Percentiles rank a stretch among this genome's conserved stretches.
These are phyloP conservation scores for Ploceus nigricollis DNA, from an alignment of 2,113 vertebrate species.

Conservation along the genomic window DNA sequence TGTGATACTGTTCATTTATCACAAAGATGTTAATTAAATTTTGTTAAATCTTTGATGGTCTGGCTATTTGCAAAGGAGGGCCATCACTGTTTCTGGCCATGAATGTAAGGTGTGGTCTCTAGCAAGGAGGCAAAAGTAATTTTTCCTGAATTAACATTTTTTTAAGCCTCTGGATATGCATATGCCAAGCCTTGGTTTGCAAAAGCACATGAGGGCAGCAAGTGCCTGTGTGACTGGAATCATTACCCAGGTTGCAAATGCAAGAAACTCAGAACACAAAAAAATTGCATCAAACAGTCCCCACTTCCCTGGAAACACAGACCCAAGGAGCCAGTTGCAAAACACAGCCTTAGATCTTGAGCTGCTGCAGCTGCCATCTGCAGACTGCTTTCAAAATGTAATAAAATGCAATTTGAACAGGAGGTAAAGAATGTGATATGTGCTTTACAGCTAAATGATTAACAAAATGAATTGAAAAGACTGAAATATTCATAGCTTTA, in stretches of 20 bases:
- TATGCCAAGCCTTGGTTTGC: neutral
- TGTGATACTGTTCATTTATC: neutral
- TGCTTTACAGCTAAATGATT: slow-evolving; percentile 42
- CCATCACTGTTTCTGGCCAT: neutral
- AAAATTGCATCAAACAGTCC: neutral
- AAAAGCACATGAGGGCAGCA: neutral
- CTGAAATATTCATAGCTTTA: slow-evolving; percentile 38
- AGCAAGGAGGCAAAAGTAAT: neutral
- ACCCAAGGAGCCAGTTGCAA: neutral
- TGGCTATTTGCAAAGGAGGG: neutral
- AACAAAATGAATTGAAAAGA: slow-evolving; percentile 24
- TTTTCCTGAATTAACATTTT: neutral
- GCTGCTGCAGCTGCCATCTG: neutral
- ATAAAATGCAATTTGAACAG: neutral
- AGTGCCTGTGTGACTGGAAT: neutral
- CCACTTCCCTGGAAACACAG: neutral
- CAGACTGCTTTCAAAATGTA: slow-evolving; percentile 7
- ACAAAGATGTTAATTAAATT: slow-evolving; percentile 12
- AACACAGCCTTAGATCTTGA: neutral
- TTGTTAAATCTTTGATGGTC: neutral
- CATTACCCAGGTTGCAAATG: neutral
- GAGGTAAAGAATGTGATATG: neutral
- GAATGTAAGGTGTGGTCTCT: neutral
- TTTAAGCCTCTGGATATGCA: neutral
- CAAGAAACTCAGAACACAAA: neutral